Evolutionary conservation across 2,797 vertebrate species (phyloP), one percentile per base, ranked within the genome.

Genomic region (Premnoplex brunnescens): DNA sequence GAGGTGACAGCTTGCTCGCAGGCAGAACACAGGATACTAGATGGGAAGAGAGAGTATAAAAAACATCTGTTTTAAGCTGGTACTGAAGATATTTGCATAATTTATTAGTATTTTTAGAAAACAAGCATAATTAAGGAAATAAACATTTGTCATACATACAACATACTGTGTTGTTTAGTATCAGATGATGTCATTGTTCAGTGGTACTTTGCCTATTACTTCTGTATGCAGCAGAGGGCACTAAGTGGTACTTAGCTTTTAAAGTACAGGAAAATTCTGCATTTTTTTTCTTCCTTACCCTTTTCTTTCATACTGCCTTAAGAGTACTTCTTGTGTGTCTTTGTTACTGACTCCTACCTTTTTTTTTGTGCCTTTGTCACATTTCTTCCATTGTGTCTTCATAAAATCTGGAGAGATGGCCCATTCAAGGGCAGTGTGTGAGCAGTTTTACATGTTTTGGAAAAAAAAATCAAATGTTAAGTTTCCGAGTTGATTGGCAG

Each of bases 91-190:
- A 43, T 71, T 78, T 89, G 75, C 64, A 71, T 68, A 69, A 88
- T 83, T 84, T 77, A 37, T 90, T 66, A 58, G 37, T 88, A 80
- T 93, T 92, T 94, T 92, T 64, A 72, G 82, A 80, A 91, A 96
- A 75, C 69, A 69, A 27, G 74, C 30, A 19, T 77, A 85, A 88
- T 88, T 91, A 91, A 73, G 63, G 75, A 73, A 91, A 88, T 89
- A 83, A 93, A 59, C 90, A 76, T 77, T 90, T 92, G 54, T 69
- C 63, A 54, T 28, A 36, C 37, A 5, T 52, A 28, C 62, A 81
- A 3, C 54, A 5, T 41, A 44, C 1, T 1, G 0, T 46, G 73
- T 18, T 69, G 48, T 73, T 85, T 81, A 22, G 5, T 60, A 64
- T 46, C 66, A 16, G 62, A 62, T 90, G 85, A 91, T 88, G 89